Percentiles rank a stretch among this genome's conserved stretches.
These are phyloP conservation scores for Mormyrops attenuatus DNA, from an alignment of 2,797 vertebrate genomes.

Conservation along the genomic window DNA sequence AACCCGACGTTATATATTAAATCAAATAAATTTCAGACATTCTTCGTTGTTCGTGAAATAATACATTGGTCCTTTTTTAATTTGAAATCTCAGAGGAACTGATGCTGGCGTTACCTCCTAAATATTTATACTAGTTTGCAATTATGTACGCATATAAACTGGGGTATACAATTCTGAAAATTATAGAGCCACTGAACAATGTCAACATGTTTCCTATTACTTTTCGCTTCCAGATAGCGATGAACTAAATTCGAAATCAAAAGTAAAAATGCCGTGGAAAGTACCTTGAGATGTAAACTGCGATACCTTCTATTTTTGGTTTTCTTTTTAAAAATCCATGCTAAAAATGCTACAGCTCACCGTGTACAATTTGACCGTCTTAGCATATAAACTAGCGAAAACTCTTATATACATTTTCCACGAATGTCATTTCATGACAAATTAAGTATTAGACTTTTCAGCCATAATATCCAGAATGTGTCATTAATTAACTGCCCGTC, in stretches of 20 bases:
- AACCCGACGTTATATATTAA: background rate
- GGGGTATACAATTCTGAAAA: background rate
- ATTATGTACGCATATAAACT: background rate
- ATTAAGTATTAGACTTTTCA: background rate
- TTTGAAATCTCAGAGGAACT: background rate
- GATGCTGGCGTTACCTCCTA: background rate
- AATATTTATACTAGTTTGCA: background rate
- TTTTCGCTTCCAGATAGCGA: background rate
- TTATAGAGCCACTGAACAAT: background rate
- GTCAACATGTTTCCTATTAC: background rate
- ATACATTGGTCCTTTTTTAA: background rate
- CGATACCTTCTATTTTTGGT: background rate
- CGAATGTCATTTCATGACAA: background rate
- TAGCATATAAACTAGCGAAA: background rate
- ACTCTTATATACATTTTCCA: background rate
- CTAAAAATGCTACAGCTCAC: background rate
- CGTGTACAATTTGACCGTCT: background rate
- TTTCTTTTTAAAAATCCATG: background rate
- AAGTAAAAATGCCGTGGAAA: background rate
- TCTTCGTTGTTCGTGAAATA: background rate
- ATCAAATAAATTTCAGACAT: background rate
- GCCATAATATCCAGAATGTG: background rate
- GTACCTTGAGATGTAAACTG: background rate
- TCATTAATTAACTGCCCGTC: background rate
- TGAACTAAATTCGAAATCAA: background rate